A percentile compares a stretch with the other conserved stretches of the same genome.
Conservation (phyloP, 2,888 invertebrate genomes). For the Ptychoptera contaminata region DNA sequence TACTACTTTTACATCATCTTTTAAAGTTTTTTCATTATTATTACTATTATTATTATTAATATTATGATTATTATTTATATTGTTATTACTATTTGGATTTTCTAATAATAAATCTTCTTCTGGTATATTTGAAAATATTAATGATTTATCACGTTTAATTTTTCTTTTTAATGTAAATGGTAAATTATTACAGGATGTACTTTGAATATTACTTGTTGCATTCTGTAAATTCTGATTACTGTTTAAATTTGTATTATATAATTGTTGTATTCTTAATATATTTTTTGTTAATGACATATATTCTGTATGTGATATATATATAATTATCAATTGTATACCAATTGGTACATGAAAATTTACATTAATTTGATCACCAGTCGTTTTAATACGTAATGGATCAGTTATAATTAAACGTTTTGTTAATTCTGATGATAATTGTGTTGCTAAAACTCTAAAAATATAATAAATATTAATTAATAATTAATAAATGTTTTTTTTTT, state of each 20-base stretch:
- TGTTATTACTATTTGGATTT: slow-evolving; percentile 7
- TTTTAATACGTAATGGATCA: slow-evolving; percentile 70
- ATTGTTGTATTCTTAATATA: slow-evolving; percentile 26
- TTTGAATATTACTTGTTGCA: slow-evolving; percentile 1
- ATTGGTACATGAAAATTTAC: slow-evolving; percentile 57
- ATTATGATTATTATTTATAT: slow-evolving; percentile 8
- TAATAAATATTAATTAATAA: slow-evolving; percentile 1
- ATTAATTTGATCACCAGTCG: slow-evolving; percentile 53
- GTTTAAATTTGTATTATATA: too few relatives aligned
- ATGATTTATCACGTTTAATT: slow-evolving; percentile 64
- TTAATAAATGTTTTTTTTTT: neutral
- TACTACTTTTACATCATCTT: slow-evolving; percentile 14
- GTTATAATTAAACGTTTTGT: slow-evolving; percentile 68
- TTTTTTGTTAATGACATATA: slow-evolving; percentile 36
- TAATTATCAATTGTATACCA: slow-evolving; percentile 64
- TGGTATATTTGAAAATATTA: slow-evolving; percentile 69
- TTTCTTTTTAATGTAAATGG: slow-evolving; percentile 28
- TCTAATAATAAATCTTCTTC: slow-evolving; percentile 42
- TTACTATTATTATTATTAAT: neutral
- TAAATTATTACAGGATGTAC: slow-evolving; percentile 10
- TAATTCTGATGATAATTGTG: slow-evolving; percentile 55
- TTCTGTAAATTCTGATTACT: neutral
- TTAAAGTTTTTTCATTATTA: slow-evolving; percentile 5
- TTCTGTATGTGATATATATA: slow-evolving; percentile 53
- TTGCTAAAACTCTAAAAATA: slow-evolving; percentile 59